phyloP scores from a whole-genome alignment of 2,797 vertebrate genomes.

The Champsocephalus gunnari region DNA sequence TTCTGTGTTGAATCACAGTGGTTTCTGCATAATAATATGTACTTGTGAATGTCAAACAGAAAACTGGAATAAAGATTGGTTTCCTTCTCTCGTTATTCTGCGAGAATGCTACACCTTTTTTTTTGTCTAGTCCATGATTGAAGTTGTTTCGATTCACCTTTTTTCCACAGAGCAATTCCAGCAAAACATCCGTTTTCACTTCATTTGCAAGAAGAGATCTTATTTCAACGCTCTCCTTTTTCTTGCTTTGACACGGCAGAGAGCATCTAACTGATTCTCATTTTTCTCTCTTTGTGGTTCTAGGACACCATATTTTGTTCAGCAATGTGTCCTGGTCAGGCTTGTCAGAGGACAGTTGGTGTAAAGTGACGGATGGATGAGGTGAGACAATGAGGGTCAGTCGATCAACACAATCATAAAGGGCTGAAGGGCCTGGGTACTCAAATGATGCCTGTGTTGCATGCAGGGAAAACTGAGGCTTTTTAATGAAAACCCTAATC shows the following conservation, averaged over 20 bases:
- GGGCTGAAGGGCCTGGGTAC: constrained; percentile 46
- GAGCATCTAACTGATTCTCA: constrained; percentile 70
- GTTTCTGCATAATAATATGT: constrained; percentile 39
- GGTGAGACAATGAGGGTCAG: constrained; percentile 79
- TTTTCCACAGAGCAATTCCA: constrained; percentile 64
- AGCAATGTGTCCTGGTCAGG: constrained; percentile 76
- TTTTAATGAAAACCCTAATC: constrained; percentile 63
- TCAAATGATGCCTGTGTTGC: constrained; percentile 36
- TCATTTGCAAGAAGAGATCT: constrained; percentile 76
- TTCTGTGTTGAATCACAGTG: constrained; percentile 25
- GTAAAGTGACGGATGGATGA: constrained; percentile 80
- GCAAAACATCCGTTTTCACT: constrained; percentile 60
- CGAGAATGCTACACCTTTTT: constrained; percentile 7
- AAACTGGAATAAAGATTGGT: constrained; percentile 21
- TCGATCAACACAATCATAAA: constrained; percentile 75
- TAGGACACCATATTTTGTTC: constrained; percentile 72
- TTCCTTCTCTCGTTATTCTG: constrained; percentile 37
- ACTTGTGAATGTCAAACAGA: constrained; percentile 29
- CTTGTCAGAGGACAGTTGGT: constrained; percentile 79
- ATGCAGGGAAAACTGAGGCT: constrained; percentile 29
- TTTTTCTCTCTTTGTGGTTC: constrained; percentile 76
- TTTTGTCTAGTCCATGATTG: constrained; percentile 61
- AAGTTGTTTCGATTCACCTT: constrained; percentile 77
- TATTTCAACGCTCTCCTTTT: constrained; percentile 52
- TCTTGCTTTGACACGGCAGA: constrained; percentile 39